Evolutionary conservation across 1,140 invertebrate species (phyloP).

Genomic region (Hormaphis cornu): DNA sequence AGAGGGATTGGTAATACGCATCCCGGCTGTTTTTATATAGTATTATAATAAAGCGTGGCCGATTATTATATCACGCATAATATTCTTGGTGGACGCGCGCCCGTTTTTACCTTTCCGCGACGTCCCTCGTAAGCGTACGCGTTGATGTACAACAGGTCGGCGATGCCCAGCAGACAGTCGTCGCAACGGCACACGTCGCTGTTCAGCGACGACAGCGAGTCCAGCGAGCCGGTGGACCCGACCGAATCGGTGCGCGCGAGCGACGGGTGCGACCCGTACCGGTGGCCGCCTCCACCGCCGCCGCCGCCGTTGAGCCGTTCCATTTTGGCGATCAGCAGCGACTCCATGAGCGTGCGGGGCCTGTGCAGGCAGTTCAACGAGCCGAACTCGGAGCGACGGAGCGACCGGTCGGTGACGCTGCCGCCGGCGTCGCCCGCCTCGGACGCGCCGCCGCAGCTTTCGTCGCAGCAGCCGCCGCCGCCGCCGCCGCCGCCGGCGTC

Average conservation of each 20-base stretch:
- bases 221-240: slow-evolving; percentile 65
- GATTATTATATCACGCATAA: too few relatives aligned
- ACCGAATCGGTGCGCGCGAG: slow-evolving; percentile 63
- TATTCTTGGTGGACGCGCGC: too few relatives aligned
- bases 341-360: slow-evolving; percentile 64
- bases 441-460: slow-evolving; percentile 31
- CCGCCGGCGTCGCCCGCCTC: background rate
- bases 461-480: slow-evolving; percentile 26
- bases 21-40: too few relatives aligned
- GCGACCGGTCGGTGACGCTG: background rate
- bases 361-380: slow-evolving; percentile 43
- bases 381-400: slow-evolving; percentile 6
- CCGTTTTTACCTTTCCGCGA: slow-evolving; percentile 59
- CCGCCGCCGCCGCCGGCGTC: slow-evolving; percentile 19
- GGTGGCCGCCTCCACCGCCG: slow-evolving; percentile 33
- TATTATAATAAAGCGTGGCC: too few relatives aligned
- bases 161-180: slow-evolving; percentile 70
- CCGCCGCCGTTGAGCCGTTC: slow-evolving; percentile 44
- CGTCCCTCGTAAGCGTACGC: slow-evolving; percentile 44
- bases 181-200: slow-evolving; percentile 71
- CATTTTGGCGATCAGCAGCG: slow-evolving; percentile 65
- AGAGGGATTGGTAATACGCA: too few relatives aligned
- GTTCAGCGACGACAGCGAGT: slow-evolving; percentile 52
- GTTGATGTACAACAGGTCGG: slow-evolving; percentile 57
- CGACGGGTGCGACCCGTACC: slow-evolving; percentile 40